Conservation (phyloP, 2,113 vertebrate species). For the Oreochromis niloticus region DNA sequence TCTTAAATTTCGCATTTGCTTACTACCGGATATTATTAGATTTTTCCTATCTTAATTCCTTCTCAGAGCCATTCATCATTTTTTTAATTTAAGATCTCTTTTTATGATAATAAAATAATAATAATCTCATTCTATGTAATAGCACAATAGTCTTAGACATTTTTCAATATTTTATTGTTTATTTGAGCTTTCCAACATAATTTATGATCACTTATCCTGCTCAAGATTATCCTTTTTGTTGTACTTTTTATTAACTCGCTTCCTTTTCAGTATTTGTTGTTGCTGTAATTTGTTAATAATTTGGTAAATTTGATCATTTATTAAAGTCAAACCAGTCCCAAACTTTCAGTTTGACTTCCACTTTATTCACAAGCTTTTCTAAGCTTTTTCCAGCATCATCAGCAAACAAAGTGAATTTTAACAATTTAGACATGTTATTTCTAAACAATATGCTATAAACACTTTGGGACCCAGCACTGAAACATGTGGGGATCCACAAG, state of each 20-base stretch:
- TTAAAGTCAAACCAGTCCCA: not conserved
- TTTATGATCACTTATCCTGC: not conserved
- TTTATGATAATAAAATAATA: not conserved
- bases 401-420: not conserved
- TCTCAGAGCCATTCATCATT: not conserved
- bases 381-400: not conserved
- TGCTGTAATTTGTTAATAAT: not conserved
- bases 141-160: not conserved
- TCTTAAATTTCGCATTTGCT: not conserved
- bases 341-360: not conserved
- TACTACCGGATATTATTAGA: not conserved
- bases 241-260: not conserved
- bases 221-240: not conserved
- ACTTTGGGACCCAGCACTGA: not conserved
- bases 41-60: not conserved
- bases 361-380: not conserved
- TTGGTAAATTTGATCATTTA: not conserved
- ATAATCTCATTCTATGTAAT: not conserved
- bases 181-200: not conserved
- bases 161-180: not conserved
- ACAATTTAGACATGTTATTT: not conserved
- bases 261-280: not conserved
- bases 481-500: not conserved
- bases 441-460: not conserved
- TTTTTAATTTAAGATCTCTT: not conserved